These are phyloP conservation scores for Rutilus rutilus DNA, from an alignment of 2,113 vertebrate species.

Conservation along the genomic window DNA sequence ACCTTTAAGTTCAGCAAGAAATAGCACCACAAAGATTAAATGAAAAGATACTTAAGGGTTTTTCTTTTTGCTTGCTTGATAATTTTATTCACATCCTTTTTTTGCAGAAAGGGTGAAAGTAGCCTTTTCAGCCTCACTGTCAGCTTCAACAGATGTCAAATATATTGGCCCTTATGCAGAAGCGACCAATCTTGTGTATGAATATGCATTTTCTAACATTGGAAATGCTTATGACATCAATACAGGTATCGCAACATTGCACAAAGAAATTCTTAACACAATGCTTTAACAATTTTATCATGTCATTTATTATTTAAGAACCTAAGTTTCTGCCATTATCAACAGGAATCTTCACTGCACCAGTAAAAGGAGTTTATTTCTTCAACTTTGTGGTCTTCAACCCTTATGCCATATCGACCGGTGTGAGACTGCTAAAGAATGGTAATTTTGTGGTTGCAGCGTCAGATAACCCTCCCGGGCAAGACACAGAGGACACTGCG, in stretches of 20 bases:
- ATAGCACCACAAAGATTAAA: too few relatives aligned
- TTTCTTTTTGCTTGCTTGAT: neutral
- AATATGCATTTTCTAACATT: too few relatives aligned
- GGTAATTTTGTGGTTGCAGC: conserved; percentile 9
- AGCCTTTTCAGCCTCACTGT: conserved; percentile 19
- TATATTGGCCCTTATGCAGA: neutral
- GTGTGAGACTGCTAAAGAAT: conserved; percentile 27
- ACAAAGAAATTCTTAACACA: too few relatives aligned
- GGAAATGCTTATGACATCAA: too few relatives aligned
- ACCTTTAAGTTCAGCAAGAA: too few relatives aligned
- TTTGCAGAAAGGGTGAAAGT: conserved; percentile 11
- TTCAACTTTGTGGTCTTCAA: conserved; percentile 45
- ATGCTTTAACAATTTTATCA: too few relatives aligned
- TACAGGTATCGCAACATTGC: too few relatives aligned
- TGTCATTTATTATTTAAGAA: neutral
- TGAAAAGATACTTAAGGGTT: too few relatives aligned
- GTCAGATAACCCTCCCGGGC: neutral
- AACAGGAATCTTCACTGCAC: conserved; percentile 36
- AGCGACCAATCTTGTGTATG: too few relatives aligned
- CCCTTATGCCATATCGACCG: neutral
- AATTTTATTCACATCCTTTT: neutral
- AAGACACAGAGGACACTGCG: conserved; percentile 34
- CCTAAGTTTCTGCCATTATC: neutral
- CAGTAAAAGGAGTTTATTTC: conserved; percentile 36
- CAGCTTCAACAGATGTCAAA: neutral